Base-by-base conservation (phyloP, 1,140 invertebrate species). In the Drosophila ironensis region DNA sequence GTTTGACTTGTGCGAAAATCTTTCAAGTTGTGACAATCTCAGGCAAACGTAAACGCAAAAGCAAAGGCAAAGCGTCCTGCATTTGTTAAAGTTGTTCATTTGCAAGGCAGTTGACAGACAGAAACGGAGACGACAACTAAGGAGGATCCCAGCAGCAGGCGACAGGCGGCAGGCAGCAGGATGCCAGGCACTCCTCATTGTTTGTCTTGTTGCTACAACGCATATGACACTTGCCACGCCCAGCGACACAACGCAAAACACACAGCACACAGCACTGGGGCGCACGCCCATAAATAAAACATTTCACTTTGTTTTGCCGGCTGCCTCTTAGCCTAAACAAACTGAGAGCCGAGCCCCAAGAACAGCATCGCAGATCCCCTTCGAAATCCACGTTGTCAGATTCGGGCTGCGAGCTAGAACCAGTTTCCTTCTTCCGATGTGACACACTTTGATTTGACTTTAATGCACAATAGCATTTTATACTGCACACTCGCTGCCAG, bases 11-110 rank as follows among this genome's bases (percentile, higher is more conserved):
- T 64, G 53, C 57, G 72, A 75, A 82, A 82, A 82, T 82, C 78
- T 86, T 84, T 86, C 73, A 82, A 78, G 80, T 82, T 82, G 56
- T 52, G 70, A 84, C 73, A 73, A 61, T 73, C 45, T 42, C 50
- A 40, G 52, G 60, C 46, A 68, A 56, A 54, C 41, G 67, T 60
- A 61, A 52, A 51, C 25, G 40, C 27, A 46, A 35, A 8, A 19
- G 60, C 48, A 25, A 12, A 0, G 42, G 67, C 67, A 61, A 17
- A 22, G 60, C 48, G 30, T 53, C 63, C 69, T 64, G 77, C 71
- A 81, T 80, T 86, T 84, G 80, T 80, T 86, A 80, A 84, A 84
- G 80, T 80, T 84, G 80, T 84, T 82, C 73, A 82, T 82, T 82
- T 82, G 73, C 80, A 67, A 78, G 80, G 57, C 77, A 82, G 78